These are phyloP conservation scores for Lacanobia wlatinum DNA, from an alignment of 2,888 invertebrate species.

Conservation along the genomic window DNA sequence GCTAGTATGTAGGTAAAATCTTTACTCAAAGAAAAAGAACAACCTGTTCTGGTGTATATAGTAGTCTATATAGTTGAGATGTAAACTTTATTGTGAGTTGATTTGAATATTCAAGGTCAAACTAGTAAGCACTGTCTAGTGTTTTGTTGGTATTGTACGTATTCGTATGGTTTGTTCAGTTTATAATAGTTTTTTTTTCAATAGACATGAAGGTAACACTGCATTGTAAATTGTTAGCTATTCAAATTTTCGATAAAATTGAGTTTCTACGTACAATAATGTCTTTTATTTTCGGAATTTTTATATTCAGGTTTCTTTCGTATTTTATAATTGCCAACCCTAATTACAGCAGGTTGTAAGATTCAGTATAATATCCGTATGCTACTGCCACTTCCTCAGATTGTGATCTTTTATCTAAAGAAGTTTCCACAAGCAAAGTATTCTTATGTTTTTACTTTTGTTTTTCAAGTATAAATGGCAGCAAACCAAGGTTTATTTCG, in stretches of 20 bases:
- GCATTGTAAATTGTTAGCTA: conserved; percentile 19
- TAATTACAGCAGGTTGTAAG: conserved; percentile 41
- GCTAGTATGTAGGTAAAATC: neutral
- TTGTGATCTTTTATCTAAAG: conserved; percentile 50
- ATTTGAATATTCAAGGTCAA: conserved; percentile 58
- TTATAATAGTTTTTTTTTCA: conserved; percentile 31
- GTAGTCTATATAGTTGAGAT: conserved; percentile 27
- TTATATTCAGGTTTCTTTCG: neutral
- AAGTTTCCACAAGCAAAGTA: conserved; percentile 34
- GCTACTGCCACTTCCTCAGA: conserved; percentile 49
- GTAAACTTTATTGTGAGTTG: conserved; percentile 35
- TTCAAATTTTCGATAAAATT: neutral
- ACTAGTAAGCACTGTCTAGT: conserved; percentile 30
- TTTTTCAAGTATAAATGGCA: conserved; percentile 40
- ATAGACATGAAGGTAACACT: conserved; percentile 20
- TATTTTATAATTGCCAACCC: conserved; percentile 24
- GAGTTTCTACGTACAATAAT: neutral
- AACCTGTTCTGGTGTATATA: neutral
- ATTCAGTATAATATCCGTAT: conserved; percentile 44
- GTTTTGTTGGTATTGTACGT: conserved; percentile 27
- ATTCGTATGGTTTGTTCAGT: conserved; percentile 15
- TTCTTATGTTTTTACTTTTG: conserved; percentile 51
- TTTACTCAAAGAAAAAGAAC: conserved; percentile 31
- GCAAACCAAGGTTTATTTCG: conserved; percentile 26
- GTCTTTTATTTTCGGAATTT: neutral